Evolutionary conservation across 2,797 vertebrate genomes (phyloP).

Genomic region (Protosalanx chinensis): DNA sequence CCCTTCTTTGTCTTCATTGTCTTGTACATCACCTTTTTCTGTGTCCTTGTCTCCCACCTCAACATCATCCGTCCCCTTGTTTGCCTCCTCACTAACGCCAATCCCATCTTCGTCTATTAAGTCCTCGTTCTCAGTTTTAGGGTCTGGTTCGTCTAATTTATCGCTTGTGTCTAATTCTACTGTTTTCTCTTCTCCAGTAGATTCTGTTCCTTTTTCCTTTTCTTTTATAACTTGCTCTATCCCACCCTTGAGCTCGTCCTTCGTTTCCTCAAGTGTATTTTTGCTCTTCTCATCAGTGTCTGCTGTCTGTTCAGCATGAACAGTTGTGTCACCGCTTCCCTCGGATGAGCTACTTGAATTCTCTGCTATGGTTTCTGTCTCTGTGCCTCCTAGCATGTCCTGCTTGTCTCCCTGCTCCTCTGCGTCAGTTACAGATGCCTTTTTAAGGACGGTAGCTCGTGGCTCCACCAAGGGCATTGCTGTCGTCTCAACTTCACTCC

Average conservation of each 20-base stretch:
- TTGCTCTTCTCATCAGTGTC: constrained; percentile 15
- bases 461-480: constrained; percentile 50
- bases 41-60: constrained; percentile 29
- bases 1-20: constrained; percentile 9
- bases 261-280: constrained; percentile 28
- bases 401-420: constrained; percentile 36
- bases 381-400: constrained; percentile 25
- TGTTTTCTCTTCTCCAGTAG: not conserved
- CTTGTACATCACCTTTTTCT: constrained; percentile 22
- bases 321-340: constrained; percentile 36
- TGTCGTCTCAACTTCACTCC: constrained; percentile 46
- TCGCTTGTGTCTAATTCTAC: constrained; percentile 14
- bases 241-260: constrained; percentile 17
- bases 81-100: constrained; percentile 18
- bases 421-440: constrained; percentile 43
- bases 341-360: constrained; percentile 38
- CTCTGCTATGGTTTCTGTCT: constrained; percentile 37
- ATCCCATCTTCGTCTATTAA: constrained; percentile 2
- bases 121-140: constrained; percentile 14
- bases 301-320: constrained; percentile 34
- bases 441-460: constrained; percentile 54
- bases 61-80: not conserved
- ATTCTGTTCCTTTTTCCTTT: constrained; percentile 14
- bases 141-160: constrained; percentile 17
- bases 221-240: constrained; percentile 16